These are phyloP conservation scores for Valencia hispanica DNA, from an alignment of 2,797 vertebrate species.

Conservation along the genomic window DNA sequence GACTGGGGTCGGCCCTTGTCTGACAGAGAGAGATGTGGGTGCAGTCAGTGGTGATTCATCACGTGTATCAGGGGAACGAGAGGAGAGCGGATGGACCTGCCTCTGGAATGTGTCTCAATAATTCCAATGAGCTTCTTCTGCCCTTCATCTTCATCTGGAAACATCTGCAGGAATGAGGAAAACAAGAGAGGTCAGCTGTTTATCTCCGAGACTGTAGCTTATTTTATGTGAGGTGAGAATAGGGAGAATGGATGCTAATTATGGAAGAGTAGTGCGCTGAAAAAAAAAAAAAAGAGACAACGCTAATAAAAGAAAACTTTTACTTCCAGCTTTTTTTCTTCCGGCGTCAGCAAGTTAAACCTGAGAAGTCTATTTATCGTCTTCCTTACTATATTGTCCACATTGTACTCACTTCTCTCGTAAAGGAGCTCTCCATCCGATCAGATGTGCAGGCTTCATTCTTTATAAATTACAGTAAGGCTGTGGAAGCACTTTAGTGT, in stretches of 20 bases:
- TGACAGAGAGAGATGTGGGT: slow-evolving; percentile 85
- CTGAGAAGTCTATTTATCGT: slow-evolving; percentile 76
- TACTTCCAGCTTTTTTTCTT: slow-evolving; percentile 73
- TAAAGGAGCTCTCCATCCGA: slow-evolving; percentile 52
- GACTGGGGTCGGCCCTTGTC: slow-evolving; percentile 76
- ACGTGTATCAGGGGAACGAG: slow-evolving; percentile 76
- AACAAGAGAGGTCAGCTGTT: slow-evolving; percentile 48
- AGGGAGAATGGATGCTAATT: slow-evolving; percentile 46
- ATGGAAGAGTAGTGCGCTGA: slow-evolving; percentile 8
- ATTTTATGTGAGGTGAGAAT: slow-evolving; percentile 32
- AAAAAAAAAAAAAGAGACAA: background rate
- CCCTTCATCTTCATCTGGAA: slow-evolving; percentile 61
- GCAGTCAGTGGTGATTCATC: slow-evolving; percentile 84
- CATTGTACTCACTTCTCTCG: slow-evolving; percentile 43
- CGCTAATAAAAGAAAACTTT: slow-evolving; percentile 53
- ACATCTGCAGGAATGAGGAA: slow-evolving; percentile 44
- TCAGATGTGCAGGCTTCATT: slow-evolving; percentile 63
- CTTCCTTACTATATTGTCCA: slow-evolving; percentile 46
- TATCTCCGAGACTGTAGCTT: slow-evolving; percentile 23
- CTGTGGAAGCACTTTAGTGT: slow-evolving; percentile 64
- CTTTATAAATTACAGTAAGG: slow-evolving; percentile 64
- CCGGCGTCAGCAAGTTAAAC: slow-evolving; percentile 57
- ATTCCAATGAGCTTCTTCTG: slow-evolving; percentile 62
- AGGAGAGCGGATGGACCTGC: slow-evolving; percentile 67
- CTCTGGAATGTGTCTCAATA: slow-evolving; percentile 70